These are phyloP conservation scores for Pocillopora meandrina DNA, from an alignment of 92 coral and sea anemone species.

Conservation along the genomic window DNA sequence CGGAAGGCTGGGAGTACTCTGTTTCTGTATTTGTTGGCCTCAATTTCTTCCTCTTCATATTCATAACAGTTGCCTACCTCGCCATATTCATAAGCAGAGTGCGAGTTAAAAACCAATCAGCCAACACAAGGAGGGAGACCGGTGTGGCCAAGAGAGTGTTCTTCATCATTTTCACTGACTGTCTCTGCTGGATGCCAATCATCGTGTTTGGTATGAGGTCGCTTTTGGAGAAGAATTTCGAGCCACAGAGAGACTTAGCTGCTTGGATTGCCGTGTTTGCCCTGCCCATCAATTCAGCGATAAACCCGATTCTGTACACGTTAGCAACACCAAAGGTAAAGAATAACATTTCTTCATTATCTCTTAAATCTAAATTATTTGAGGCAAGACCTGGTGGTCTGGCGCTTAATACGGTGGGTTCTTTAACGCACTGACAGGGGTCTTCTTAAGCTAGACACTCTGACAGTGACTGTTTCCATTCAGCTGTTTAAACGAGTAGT, in stretches of 20 bases:
- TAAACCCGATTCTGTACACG: conserved; percentile 85
- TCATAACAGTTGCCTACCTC: conserved; percentile 56
- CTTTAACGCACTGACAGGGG: too few relatives aligned
- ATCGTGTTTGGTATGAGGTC: conserved; percentile 75
- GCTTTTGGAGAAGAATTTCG: conserved; percentile 42
- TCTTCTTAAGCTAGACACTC: too few relatives aligned
- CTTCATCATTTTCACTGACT: conserved; percentile 85
- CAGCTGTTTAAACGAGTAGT: too few relatives aligned
- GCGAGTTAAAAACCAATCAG: conserved; percentile 46
- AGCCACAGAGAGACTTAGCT: conserved; percentile 67
- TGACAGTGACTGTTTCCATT: too few relatives aligned
- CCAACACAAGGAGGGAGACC: conserved; percentile 55
- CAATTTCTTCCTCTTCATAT: conserved; percentile 55
- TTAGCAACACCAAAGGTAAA: conserved; percentile 62
- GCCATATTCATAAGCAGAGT: conserved; percentile 52
- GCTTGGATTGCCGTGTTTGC: conserved; percentile 95
- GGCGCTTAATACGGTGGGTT: too few relatives aligned
- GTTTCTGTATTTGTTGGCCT: conserved; percentile 67
- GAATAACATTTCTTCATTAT: neutral
- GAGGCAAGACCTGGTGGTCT: too few relatives aligned
- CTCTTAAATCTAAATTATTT: neutral
- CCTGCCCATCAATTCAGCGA: conserved; percentile 78
- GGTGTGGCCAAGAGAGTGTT: conserved; percentile 76
- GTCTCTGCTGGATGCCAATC: conserved; percentile 88
- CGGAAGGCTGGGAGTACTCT: conserved; percentile 81